These are phyloP conservation scores for Gnathonemus longibarbis DNA, from an alignment of 2,113 vertebrate species.

Conservation along the genomic window DNA sequence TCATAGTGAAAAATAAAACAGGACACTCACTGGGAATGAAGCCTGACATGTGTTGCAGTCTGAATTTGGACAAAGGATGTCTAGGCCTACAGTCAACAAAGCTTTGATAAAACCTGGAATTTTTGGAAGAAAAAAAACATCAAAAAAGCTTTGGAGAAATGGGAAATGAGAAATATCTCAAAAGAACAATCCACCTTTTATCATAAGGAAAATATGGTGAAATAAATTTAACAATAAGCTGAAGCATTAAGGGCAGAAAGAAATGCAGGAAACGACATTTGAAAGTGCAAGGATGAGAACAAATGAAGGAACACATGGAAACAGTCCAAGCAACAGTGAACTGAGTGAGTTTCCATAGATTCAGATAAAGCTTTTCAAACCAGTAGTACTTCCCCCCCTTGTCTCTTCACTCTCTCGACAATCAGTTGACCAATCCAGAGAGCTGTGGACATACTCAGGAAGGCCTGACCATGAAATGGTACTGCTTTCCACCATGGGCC, in stretches of 20 bases:
- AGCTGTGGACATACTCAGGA: neutral
- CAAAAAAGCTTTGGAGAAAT: neutral
- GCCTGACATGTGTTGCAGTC: neutral
- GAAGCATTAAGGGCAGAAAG: neutral
- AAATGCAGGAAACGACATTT: neutral
- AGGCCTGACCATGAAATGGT: neutral
- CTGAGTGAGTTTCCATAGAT: conserved; percentile 28
- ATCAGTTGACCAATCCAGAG: neutral
- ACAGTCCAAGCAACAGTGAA: neutral
- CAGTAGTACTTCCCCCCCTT: neutral
- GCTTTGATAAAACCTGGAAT: neutral
- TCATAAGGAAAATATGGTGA: neutral
- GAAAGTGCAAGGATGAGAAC: neutral
- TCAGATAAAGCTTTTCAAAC: conserved; percentile 46
- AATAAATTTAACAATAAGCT: neutral
- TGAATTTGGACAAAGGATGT: neutral
- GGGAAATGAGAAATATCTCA: neutral
- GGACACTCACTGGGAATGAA: neutral
- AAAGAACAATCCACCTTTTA: neutral
- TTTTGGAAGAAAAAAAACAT: neutral
- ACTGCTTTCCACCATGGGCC: conserved; percentile 48
- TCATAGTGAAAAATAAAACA: neutral
- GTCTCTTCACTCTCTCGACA: conserved; percentile 31
- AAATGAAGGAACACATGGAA: neutral
- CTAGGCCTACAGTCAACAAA: neutral